Conservation (phyloP, 2,797 vertebrate species). For the Pseudomugil tenellus region DNA sequence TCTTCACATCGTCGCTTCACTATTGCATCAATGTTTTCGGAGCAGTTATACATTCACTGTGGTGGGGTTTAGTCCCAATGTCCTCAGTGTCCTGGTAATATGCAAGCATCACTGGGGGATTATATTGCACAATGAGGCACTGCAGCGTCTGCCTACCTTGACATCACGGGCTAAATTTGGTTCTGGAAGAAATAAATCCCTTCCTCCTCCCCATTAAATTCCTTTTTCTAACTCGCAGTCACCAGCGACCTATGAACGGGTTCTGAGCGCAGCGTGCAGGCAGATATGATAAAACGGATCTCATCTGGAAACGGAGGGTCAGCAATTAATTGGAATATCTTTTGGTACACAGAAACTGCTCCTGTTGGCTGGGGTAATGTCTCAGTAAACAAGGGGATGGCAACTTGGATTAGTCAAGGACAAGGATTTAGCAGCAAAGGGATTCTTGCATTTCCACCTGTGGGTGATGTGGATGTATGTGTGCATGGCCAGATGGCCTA, state of each 20-base stretch:
- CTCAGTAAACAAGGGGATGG: conserved; percentile 13
- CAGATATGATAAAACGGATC: conserved; percentile 35
- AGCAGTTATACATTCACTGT: conserved; percentile 20
- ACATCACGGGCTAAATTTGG: conserved; percentile 84
- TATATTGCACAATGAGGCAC: conserved; percentile 81
- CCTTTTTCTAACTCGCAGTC: conserved; percentile 34
- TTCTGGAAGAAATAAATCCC: conserved; percentile 77
- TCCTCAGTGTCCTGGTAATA: conserved; percentile 80
- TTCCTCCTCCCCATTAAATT: conserved; percentile 44
- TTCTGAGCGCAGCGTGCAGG: conserved; percentile 9
- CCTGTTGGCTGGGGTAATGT: neutral
- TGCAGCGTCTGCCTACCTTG: conserved; percentile 79
- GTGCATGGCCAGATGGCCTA: conserved; percentile 84
- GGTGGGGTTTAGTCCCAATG: conserved; percentile 69
- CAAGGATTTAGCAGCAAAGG: conserved; percentile 36
- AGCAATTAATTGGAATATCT: conserved; percentile 12
- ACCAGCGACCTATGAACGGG: conserved; percentile 9
- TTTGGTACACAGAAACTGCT: conserved; percentile 12
- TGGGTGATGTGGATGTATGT: conserved; percentile 55
- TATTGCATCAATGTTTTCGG: conserved; percentile 31
- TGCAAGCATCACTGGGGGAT: conserved; percentile 76
- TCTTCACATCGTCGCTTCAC: neutral
- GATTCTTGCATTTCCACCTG: conserved; percentile 64
- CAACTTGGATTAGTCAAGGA: conserved; percentile 36
- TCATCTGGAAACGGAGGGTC: conserved; percentile 28